phyloP scores from a whole-genome alignment of 1,140 invertebrate genomes.

The Tetramorium alpestre region DNA sequence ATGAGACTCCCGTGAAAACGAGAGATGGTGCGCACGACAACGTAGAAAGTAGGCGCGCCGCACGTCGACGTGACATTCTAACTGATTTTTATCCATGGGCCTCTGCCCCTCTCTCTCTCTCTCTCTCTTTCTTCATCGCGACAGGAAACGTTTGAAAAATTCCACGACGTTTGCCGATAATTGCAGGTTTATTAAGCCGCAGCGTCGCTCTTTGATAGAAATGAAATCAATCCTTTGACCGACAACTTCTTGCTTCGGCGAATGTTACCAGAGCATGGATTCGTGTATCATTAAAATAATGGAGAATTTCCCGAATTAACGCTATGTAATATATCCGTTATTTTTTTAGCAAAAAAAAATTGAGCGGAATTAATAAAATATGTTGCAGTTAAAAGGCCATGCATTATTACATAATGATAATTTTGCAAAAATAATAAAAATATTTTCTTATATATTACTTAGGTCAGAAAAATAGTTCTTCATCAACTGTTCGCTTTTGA shows the following conservation, averaged over 20 bases:
- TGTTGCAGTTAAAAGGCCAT: background rate
- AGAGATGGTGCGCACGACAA: slow-evolving; percentile 15
- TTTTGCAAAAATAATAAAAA: background rate
- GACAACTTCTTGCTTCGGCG: background rate
- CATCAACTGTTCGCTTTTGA: background rate
- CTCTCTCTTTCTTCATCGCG: background rate
- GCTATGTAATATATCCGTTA: background rate
- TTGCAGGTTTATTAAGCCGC: slow-evolving; percentile 18
- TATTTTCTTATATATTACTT: background rate
- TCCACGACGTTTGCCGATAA: slow-evolving; percentile 21
- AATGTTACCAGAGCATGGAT: background rate
- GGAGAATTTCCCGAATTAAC: background rate
- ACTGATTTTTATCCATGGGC: slow-evolving; percentile 58
- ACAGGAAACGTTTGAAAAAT: slow-evolving; percentile 52
- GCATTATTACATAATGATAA: background rate
- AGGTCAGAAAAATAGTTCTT: background rate
- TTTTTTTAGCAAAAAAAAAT: background rate
- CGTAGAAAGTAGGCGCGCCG: slow-evolving; percentile 61
- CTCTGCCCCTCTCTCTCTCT: background rate
- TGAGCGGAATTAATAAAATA: background rate
- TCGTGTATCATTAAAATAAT: background rate
- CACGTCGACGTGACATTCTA: slow-evolving; percentile 56
- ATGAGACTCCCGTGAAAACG: slow-evolving; percentile 29
- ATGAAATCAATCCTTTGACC: background rate
- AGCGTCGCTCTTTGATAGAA: background rate